Evolutionary conservation across 2,113 vertebrate genomes (phyloP), one percentile per base, ranked within the genome.

Genomic region (Urocitellus parryii): DNA sequence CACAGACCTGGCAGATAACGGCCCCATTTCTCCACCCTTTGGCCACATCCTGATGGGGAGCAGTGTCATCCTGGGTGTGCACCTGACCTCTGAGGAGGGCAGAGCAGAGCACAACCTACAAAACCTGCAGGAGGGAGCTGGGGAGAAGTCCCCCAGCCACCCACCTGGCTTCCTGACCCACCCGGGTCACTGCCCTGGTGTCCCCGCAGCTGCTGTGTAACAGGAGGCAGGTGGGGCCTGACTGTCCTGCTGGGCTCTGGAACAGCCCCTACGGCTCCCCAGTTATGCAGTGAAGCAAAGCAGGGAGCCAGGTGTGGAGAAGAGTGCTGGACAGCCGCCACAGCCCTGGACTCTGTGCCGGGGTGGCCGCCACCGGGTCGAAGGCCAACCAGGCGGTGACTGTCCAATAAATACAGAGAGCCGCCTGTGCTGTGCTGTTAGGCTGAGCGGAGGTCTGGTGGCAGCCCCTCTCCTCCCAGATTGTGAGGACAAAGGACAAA

Each of bases 351-450:
- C 11, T 14, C 0, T 1, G 16, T 18, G 20, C 61, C 42, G 67
- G 63, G 24, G 18, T 37, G 78, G 83, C 65, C 63, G n/a, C 63
- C 32, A 5, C 1, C 2, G 32, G 72, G 84, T n/a, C 78, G 8
- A 45, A 3, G 67, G 56, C n/a, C 56, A 34, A 4, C 45, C n/a
- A 39, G 48, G 25, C 45, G 63, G 29, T 29, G 42, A 42, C 17
- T 1, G 9, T 17, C 27, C 32, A 18, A 0, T 0, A 5, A n/a
- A 37, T 11, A 4, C 7, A 0, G 2, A 42, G 25, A 17, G 39
- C 48, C 34, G 25, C 61, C 34, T 45, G 61, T 25, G 8, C 20
- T 22, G 27, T 0, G 1, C 1, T 0, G 0, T 48, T 32, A 37
- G 22, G 27, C 78, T 72, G 53, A 27, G 34, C 4, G 34, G 45